phyloP scores from a whole-genome alignment of 1,140 invertebrate species.

The Zaprionus davidi region DNA sequence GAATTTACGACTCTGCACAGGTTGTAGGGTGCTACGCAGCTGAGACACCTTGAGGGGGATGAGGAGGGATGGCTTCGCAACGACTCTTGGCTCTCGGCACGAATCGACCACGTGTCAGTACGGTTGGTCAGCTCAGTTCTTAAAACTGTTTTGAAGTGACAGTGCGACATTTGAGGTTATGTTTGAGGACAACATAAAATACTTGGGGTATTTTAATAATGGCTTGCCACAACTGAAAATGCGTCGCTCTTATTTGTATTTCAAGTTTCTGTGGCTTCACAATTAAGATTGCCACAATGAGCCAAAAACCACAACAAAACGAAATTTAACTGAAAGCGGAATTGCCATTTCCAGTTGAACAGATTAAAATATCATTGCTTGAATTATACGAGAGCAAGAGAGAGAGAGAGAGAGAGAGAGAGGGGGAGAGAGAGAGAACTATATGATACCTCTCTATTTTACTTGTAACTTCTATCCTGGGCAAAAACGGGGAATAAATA shows the following conservation, averaged over 20 bases:
- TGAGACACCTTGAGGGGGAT: conserved; percentile 3
- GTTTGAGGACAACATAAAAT: conserved; percentile 20
- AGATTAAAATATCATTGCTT: too few species aligned
- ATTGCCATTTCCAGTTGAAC: too few species aligned
- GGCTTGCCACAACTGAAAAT: not conserved
- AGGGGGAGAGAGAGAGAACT: too few species aligned
- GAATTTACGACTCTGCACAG: conserved; percentile 41
- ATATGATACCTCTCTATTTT: too few species aligned
- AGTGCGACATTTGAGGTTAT: conserved; percentile 8
- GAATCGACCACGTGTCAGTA: conserved; percentile 54
- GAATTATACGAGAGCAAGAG: too few species aligned
- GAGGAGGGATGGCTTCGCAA: not conserved
- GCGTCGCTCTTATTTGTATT: not conserved
- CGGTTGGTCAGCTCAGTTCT: conserved; percentile 12
- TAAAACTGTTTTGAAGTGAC: conserved; percentile 40
- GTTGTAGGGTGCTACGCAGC: conserved; percentile 1
- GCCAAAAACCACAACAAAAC: not conserved
- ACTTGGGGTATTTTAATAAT: not conserved
- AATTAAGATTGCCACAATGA: not conserved
- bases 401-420: too few species aligned
- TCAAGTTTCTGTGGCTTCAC: not conserved
- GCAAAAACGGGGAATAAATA: too few species aligned
- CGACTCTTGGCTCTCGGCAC: conserved; percentile 34
- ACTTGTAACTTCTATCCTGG: too few species aligned
- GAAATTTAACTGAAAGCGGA: not conserved